Evolutionary conservation across 2,113 vertebrate genomes (phyloP).

Genomic region (Athene noctua): DNA sequence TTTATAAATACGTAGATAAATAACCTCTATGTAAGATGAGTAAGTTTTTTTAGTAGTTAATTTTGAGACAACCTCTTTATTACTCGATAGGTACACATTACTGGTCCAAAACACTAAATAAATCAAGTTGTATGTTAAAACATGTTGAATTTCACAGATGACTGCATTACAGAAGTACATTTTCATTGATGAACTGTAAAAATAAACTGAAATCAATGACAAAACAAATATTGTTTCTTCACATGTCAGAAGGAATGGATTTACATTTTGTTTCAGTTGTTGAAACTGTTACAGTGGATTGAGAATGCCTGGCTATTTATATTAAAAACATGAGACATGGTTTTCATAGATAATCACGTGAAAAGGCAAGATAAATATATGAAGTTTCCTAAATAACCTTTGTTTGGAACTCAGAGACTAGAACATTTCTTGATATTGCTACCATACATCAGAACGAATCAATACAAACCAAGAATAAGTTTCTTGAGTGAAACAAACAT

Average conservation of each 20-base stretch:
- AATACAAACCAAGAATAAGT: not conserved
- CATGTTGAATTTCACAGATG: not conserved
- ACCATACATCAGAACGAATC: not conserved
- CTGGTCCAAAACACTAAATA: not conserved
- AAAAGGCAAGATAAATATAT: not conserved
- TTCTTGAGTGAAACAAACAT: not conserved
- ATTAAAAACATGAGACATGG: not conserved
- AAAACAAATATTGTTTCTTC: not conserved
- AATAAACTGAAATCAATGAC: slow-evolving; percentile 26
- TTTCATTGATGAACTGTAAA: slow-evolving; percentile 30
- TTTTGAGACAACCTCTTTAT: not conserved
- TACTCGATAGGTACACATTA: not conserved
- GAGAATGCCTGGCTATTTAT: not conserved
- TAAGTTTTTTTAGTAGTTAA: not conserved
- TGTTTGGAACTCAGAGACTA: not conserved
- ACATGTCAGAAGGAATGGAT: not conserved
- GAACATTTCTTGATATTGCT: not conserved
- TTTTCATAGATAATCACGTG: slow-evolving; percentile 7
- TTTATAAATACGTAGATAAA: not conserved
- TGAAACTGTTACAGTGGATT: not conserved
- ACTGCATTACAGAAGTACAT: not conserved
- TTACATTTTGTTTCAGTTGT: not conserved
- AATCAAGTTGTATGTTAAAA: not conserved
- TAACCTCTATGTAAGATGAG: not conserved
- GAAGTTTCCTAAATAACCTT: not conserved